These are phyloP conservation scores for Troides oblongomaculatus DNA, from an alignment of 2,888 invertebrate species.

Conservation along the genomic window DNA sequence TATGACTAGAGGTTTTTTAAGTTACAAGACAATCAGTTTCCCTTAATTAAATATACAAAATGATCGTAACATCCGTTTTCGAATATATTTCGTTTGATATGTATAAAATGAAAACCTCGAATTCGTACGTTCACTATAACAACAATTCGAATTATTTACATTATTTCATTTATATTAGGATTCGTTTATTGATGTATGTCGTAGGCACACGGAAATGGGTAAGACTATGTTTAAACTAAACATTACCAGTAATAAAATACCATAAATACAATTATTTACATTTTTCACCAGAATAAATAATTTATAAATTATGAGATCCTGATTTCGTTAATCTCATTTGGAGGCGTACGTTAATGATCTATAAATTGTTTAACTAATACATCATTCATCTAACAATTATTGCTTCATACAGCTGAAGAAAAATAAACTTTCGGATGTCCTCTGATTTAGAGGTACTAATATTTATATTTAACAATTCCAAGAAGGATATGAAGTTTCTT, in stretches of 20 bases:
- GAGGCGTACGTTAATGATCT: slow-evolving; percentile 26
- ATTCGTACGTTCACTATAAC: slow-evolving; percentile 41
- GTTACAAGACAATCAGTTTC: slow-evolving; percentile 80
- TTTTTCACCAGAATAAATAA: slow-evolving; percentile 57
- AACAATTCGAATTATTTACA: slow-evolving; percentile 41
- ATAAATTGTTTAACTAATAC: slow-evolving; percentile 4
- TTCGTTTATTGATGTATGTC: slow-evolving; percentile 50
- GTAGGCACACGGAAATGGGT: slow-evolving; percentile 68
- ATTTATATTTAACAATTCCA: neutral
- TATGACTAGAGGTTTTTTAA: slow-evolving; percentile 86
- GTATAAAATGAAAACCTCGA: slow-evolving; percentile 77
- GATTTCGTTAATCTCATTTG: slow-evolving; percentile 73
- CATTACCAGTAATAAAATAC: slow-evolving; percentile 44
- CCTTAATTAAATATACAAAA: slow-evolving; percentile 63
- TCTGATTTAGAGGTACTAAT: neutral
- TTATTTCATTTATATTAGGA: slow-evolving; percentile 45
- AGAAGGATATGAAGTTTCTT: neutral
- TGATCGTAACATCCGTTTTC: slow-evolving; percentile 57
- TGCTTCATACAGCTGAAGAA: slow-evolving; percentile 7
- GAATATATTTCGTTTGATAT: slow-evolving; percentile 70
- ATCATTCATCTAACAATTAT: slow-evolving; percentile 7
- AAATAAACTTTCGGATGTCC: neutral
- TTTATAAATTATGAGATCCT: slow-evolving; percentile 74
- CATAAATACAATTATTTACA: slow-evolving; percentile 62
- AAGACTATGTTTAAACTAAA: slow-evolving; percentile 51